Base-by-base conservation (phyloP, 2,888 invertebrate species). In the Colostygia pectinataria region DNA sequence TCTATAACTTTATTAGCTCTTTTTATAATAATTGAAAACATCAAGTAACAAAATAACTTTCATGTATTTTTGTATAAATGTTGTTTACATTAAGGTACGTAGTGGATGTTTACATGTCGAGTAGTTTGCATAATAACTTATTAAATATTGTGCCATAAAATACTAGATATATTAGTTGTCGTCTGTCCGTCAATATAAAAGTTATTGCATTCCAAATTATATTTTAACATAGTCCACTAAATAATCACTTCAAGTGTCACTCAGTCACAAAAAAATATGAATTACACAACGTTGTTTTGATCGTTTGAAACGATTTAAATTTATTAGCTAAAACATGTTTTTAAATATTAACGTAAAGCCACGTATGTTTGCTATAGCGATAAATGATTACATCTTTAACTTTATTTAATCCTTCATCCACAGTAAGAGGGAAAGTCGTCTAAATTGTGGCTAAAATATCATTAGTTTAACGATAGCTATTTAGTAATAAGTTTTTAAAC, bases 21-120 rank as follows among this genome's bases (percentile, higher is more conserved):
- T 28, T 50, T 40, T 34, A 34, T 31, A 29, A 20, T 13, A 28
- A 31, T 42, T 45, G 41, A 45, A 56, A 45, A 55, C 4, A 33
- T n/a, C 25, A 41, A 5, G n/a, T 50, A 40, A 68, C 6, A 63
- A 41, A 50, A 52, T 36, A 63, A 52, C 57, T 53, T 61, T 63
- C 56, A 68, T 64, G 66, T 83, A 83, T 82, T 83, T 83, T 84
- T 82, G 70, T 83, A 83, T 77, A 68, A 58, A 73, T 77, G 75
- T 81, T 77, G 60, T 65, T 39, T 50, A 53, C 38, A 47, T 44
- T 24, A 15, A 10, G 20, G 15, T 40, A 49, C 50, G 59, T 55
- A 57, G 49, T 59, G 41, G 39, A 50, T 59, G 62, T 66, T 53
- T 55, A 57, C 44, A 43, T 45, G 51, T 55, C 62, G 40, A 60